These are phyloP conservation scores for Montipora sp. DNA, from an alignment of 64 coral and sea anemone genomes.

Conservation along the genomic window DNA sequence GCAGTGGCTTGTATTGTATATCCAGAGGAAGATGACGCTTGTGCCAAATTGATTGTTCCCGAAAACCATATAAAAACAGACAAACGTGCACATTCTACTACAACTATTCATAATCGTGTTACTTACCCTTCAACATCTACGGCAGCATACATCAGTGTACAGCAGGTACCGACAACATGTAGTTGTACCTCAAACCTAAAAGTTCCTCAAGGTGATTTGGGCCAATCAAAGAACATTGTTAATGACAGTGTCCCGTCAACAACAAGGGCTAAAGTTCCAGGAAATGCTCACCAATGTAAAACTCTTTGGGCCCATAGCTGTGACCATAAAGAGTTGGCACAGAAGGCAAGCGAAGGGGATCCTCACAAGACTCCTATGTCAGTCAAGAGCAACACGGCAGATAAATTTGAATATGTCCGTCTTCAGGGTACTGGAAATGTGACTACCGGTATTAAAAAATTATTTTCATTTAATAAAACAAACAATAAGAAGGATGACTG, in stretches of 20 bases:
- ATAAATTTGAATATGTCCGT: not conserved
- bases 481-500: not conserved
- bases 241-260: not conserved
- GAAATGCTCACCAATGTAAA: not conserved
- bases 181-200: not conserved
- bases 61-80: not conserved
- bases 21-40: not conserved
- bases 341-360: not conserved
- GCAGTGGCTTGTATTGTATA: not conserved
- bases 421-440: not conserved
- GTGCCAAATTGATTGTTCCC: not conserved
- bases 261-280: not conserved
- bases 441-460: not conserved
- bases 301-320: not conserved
- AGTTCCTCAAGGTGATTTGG: too few species aligned
- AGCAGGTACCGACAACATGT: not conserved
- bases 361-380: not conserved
- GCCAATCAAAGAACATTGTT: not conserved
- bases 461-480: conserved; percentile 1
- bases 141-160: not conserved
- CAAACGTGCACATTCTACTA: not conserved
- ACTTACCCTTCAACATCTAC: not conserved
- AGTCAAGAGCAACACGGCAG: not conserved
- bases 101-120: too few species aligned
- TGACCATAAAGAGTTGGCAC: not conserved